Evolutionary conservation across 1,140 invertebrate genomes (phyloP).

Genomic region (Pinna nobilis): DNA sequence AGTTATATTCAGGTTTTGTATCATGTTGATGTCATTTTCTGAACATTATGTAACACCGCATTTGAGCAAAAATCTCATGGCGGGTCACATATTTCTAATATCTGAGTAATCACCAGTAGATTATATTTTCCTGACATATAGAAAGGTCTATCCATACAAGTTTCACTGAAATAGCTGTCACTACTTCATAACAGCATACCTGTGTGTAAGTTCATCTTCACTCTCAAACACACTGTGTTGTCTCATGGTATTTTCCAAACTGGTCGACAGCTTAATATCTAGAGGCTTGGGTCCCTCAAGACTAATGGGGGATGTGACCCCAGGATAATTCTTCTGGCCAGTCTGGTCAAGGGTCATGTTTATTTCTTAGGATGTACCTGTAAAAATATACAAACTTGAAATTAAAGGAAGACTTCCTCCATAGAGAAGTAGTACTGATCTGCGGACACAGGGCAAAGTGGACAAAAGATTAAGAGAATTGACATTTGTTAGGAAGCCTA

Average conservation of each 20-base stretch:
- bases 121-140: background rate
- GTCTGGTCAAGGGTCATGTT: slow-evolving; percentile 50
- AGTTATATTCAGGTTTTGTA: too few relatives aligned
- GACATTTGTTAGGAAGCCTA: too few relatives aligned
- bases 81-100: too few relatives aligned
- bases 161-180: too few relatives aligned
- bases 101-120: too few relatives aligned
- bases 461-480: too few relatives aligned
- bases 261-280: slow-evolving; percentile 88
- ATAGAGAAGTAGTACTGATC: background rate
- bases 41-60: too few relatives aligned
- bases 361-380: too few relatives aligned
- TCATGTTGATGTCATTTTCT: too few relatives aligned
- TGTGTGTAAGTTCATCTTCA: slow-evolving; percentile 91
- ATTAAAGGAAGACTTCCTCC: background rate
- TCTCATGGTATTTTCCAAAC: slow-evolving; percentile 87
- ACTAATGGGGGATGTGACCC: slow-evolving; percentile 96
- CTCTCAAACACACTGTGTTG: slow-evolving; percentile 95
- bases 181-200: too few relatives aligned
- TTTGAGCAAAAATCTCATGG: too few relatives aligned
- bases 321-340: slow-evolving; percentile 72
- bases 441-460: background rate
- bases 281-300: slow-evolving; percentile 88
- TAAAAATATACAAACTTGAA: slow-evolving; percentile 22
- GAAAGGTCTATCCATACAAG: too few relatives aligned